These are phyloP conservation scores for Coleophora flavipennella DNA, from an alignment of 2,888 invertebrate genomes.

Conservation along the genomic window DNA sequence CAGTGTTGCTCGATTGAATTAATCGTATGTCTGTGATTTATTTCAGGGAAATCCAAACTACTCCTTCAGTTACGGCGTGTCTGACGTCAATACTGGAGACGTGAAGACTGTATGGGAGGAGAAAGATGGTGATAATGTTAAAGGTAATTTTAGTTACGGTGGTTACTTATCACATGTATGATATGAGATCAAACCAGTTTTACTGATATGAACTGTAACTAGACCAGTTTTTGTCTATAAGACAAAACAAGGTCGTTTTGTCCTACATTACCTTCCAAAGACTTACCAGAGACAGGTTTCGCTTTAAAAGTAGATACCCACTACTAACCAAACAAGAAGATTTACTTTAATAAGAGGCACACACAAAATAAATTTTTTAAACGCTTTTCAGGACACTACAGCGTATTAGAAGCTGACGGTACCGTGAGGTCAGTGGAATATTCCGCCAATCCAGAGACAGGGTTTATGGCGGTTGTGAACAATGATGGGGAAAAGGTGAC, in stretches of 20 bases:
- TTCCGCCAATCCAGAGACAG: slow-evolving; percentile 70
- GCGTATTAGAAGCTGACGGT: slow-evolving; percentile 78
- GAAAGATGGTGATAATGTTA: slow-evolving; percentile 73
- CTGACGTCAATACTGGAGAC: slow-evolving; percentile 73
- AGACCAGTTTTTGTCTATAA: too few relatives aligned
- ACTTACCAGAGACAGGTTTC: too few relatives aligned
- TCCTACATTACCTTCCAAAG: too few relatives aligned
- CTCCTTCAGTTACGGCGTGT: slow-evolving; percentile 75
- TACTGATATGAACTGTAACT: too few relatives aligned
- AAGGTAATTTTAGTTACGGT: slow-evolving; percentile 38
- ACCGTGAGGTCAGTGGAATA: slow-evolving; percentile 74
- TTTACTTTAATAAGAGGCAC: not conserved
- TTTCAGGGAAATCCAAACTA: slow-evolving; percentile 69
- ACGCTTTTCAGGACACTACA: slow-evolving; percentile 69
- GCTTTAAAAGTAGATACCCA: too few relatives aligned
- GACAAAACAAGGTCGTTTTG: too few relatives aligned
- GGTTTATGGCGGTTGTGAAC: slow-evolving; percentile 73
- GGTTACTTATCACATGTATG: too few relatives aligned
- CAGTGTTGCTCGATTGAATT: slow-evolving; percentile 21
- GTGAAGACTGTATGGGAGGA: slow-evolving; percentile 76
- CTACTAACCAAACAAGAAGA: too few relatives aligned
- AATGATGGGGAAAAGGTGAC: slow-evolving; percentile 43
- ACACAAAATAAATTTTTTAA: too few relatives aligned
- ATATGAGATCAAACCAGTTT: too few relatives aligned
- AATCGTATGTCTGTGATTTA: slow-evolving; percentile 16